Evolutionary conservation across 1,140 invertebrate genomes (phyloP), one percentile per base, ranked within the genome.

Genomic region (Leptestheria dahalacensis): DNA sequence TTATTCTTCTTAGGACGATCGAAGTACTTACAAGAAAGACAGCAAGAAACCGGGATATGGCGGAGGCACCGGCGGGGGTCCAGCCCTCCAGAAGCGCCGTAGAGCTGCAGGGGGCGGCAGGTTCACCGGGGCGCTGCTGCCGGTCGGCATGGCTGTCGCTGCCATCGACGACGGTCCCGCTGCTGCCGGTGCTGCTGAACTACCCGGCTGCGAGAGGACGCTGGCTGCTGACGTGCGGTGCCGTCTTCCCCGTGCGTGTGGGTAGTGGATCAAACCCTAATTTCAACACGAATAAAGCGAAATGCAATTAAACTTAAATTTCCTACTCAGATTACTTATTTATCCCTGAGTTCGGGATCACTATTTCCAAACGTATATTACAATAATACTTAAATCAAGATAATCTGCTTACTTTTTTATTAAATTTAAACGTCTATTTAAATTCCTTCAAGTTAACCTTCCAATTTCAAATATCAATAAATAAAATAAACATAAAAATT

Each of bases 21-120:
- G 12, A 49, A 59, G 49, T 56, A 74, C 84, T 79, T 76, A 88
- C 84, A 89, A 72, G 77, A 89, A 86, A 70, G 88, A 86, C 20
- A 88, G 74, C 47, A 88, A 74, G 66, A 87, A 83, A 65, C 84
- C 83, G 41, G 76, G 71, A 61, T 75, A 77, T 15, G 73, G 33
- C 1, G 65, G 59, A 26, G 70, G 69, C 6, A 71, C 68, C 11
- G 66, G 56, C 26, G 64, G 61, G 21, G 67, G 62, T 47, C 73
- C 65, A 12, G 72, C 66, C 15, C 70, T 64, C 62, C 70, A 66
- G 48, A 69, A 63, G 51, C 66, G 67, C 59, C 70, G 61, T 57
- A 63, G 61, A 46, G 69, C 64, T 46, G 68, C 64, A 28, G 66
- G 59, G 68, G 70, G 63, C 33, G 33, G 33, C 6, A 41, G 33